Conservation (phyloP, 1,140 invertebrate genomes). For the Heliconius congener region DNA sequence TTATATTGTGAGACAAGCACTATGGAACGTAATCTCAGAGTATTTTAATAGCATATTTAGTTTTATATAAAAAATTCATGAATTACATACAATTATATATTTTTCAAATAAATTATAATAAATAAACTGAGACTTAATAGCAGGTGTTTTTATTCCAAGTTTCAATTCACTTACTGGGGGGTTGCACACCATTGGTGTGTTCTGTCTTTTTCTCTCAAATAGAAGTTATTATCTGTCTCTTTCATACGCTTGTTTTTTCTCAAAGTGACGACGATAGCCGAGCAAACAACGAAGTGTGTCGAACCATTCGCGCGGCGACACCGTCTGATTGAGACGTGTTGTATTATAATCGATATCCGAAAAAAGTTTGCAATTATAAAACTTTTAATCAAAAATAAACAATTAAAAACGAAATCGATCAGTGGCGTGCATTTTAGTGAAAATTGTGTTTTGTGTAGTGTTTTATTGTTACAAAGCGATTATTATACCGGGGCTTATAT, state of each 20-base stretch:
- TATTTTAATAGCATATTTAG: background rate
- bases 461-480: background rate
- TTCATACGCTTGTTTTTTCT: slow-evolving; percentile 50
- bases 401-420: background rate
- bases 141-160: slow-evolving; percentile 57
- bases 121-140: slow-evolving; percentile 33
- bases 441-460: slow-evolving; percentile 67
- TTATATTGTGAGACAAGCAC: background rate
- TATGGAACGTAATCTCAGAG: background rate
- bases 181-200: slow-evolving; percentile 28
- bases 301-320: slow-evolving; percentile 66
- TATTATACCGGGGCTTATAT: background rate
- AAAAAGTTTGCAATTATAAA: slow-evolving; percentile 37
- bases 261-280: slow-evolving; percentile 32
- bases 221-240: slow-evolving; percentile 26
- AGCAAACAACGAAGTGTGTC: slow-evolving; percentile 29
- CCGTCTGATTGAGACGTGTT: slow-evolving; percentile 52
- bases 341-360: slow-evolving; percentile 56
- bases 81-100: background rate
- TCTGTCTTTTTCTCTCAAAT: slow-evolving; percentile 38
- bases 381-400: slow-evolving; percentile 5
- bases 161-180: slow-evolving; percentile 52
- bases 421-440: slow-evolving; percentile 62
- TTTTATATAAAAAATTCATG: background rate
- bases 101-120: slow-evolving; percentile 23